Conservation (phyloP, 2,888 invertebrate genomes). For the Phanerotoma sp. region DNA sequence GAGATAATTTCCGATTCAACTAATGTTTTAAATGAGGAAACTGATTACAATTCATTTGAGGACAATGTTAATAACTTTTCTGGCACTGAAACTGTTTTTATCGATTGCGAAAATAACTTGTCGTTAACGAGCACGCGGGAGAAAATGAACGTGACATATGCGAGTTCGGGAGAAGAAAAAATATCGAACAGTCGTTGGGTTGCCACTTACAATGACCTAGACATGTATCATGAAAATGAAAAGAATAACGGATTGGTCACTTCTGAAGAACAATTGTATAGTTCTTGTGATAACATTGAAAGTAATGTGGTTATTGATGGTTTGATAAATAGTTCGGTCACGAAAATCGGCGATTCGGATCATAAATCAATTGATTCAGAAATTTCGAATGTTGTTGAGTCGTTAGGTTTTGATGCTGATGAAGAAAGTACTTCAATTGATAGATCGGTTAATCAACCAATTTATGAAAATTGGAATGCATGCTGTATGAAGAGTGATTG, state of each 20-base stretch:
- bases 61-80: background rate
- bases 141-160: slow-evolving; percentile 5
- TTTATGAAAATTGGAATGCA: slow-evolving; percentile 21
- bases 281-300: slow-evolving; percentile 19
- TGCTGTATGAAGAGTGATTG: slow-evolving; percentile 10
- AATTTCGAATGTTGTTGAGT: slow-evolving; percentile 8
- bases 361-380: slow-evolving; percentile 17
- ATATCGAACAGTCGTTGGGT: slow-evolving; percentile 16
- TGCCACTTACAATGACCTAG: slow-evolving; percentile 22
- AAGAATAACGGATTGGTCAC: background rate
- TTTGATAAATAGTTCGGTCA: background rate
- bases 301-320: slow-evolving; percentile 1
- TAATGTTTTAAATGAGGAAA: background rate
- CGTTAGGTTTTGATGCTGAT: background rate
- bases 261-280: slow-evolving; percentile 12
- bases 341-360: slow-evolving; percentile 7
- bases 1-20: background rate
- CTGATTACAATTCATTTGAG: background rate
- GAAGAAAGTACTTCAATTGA: slow-evolving; percentile 15
- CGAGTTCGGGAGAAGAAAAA: slow-evolving; percentile 9
- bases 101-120: slow-evolving; percentile 20
- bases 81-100: slow-evolving; percentile 1
- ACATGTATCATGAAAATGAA: background rate
- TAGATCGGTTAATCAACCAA: background rate
- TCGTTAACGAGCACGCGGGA: background rate